Evolutionary conservation across 2,888 invertebrate genomes (phyloP).

Genomic region (Andrena marginata): DNA sequence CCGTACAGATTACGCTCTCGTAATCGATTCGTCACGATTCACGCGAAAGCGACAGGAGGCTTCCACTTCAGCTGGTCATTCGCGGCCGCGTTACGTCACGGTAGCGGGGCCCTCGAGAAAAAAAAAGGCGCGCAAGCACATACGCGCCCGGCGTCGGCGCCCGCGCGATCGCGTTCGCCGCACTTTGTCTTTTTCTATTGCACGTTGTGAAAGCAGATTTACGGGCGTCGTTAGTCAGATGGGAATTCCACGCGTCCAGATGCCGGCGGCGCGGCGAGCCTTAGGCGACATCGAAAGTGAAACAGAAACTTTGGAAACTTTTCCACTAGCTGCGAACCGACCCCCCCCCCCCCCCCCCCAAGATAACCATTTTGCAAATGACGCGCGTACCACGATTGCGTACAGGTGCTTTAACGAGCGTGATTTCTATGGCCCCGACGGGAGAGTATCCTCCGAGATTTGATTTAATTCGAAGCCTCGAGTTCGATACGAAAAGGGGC

Average conservation of each 20-base stretch:
- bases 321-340: neutral
- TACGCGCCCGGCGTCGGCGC: neutral
- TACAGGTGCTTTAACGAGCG: no score
- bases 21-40: conserved; percentile 28
- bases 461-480: no score
- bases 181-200: neutral
- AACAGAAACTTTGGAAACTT: neutral
- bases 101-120: neutral
- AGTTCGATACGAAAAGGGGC: no score
- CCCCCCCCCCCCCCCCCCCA: no score
- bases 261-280: neutral
- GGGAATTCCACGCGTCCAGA: conserved; percentile 12
- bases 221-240: conserved; percentile 2
- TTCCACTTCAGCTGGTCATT: conserved; percentile 5
- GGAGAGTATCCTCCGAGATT: no score
- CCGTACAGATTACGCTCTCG: neutral
- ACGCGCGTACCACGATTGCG: no score
- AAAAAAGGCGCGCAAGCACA: neutral
- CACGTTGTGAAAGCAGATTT: conserved; percentile 23
- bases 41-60: conserved; percentile 12
- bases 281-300: conserved; percentile 19
- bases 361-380: no score
- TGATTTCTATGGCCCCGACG: no score
- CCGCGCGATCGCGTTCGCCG: neutral
- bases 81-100: neutral